Conservation (phyloP, 2,113 vertebrate species). For the Quiscalus mexicanus region DNA sequence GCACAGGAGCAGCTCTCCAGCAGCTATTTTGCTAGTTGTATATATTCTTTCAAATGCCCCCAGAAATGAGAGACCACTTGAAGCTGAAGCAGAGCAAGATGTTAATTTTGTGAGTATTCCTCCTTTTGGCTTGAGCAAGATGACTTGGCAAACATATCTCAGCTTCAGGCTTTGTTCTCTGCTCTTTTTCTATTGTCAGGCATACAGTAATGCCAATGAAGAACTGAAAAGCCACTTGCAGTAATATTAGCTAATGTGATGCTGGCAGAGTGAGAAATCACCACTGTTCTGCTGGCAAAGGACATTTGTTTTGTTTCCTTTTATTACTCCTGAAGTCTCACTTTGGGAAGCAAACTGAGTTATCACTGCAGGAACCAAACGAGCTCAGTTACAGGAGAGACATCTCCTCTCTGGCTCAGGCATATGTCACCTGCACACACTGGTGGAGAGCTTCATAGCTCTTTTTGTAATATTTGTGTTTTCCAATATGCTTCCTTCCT, state of each 20-base stretch:
- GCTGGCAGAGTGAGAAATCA: conserved; percentile 25
- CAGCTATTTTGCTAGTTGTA: background rate
- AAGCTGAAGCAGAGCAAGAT: background rate
- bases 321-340: conserved; percentile 30
- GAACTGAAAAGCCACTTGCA: background rate
- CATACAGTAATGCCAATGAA: background rate
- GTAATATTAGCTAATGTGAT: background rate
- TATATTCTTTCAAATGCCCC: background rate
- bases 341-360: conserved; percentile 24
- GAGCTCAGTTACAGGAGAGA: background rate
- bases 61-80: background rate
- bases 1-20: background rate
- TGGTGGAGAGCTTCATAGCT: background rate
- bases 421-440: background rate
- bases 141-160: background rate
- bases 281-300: conserved; percentile 19
- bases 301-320: conserved; percentile 2
- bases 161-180: conserved; percentile 1
- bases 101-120: background rate
- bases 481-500: background rate
- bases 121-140: background rate
- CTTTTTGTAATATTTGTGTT: background rate
- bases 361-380: background rate
- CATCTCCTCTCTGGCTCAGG: background rate
- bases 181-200: background rate